Percentiles rank a stretch among this genome's conserved stretches.
These are phyloP conservation scores for Eurois occulta DNA, from an alignment of 2,888 invertebrate genomes.

Conservation along the genomic window DNA sequence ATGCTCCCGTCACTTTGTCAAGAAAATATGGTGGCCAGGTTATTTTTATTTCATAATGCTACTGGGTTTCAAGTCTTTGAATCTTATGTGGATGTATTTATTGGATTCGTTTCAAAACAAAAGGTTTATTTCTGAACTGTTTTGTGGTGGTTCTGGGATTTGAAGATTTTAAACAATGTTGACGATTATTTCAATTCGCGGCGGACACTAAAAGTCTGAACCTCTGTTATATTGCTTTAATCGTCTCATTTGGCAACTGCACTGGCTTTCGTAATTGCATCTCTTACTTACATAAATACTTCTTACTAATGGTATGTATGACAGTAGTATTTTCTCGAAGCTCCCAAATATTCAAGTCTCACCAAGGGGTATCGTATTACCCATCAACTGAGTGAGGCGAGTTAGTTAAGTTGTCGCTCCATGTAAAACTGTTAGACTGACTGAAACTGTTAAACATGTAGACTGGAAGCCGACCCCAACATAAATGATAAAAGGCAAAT, in stretches of 20 bases:
- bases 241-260: slow-evolving; percentile 46
- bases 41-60: slow-evolving; percentile 56
- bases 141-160: slow-evolving; percentile 18
- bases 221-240: slow-evolving; percentile 23
- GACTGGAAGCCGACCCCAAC: neutral
- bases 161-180: slow-evolving; percentile 10
- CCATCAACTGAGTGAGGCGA: neutral
- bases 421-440: neutral
- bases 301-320: neutral
- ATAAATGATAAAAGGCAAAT: neutral
- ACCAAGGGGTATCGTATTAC: neutral
- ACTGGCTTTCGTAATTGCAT: slow-evolving; percentile 4
- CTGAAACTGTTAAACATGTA: too few relatives aligned
- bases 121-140: slow-evolving; percentile 55
- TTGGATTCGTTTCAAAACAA: slow-evolving; percentile 53
- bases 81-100: slow-evolving; percentile 39
- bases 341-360: neutral
- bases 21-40: slow-evolving; percentile 64
- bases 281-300: neutral
- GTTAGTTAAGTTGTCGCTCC: neutral
- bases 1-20: slow-evolving; percentile 72
- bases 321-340: neutral
- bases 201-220: slow-evolving; percentile 8
- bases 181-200: slow-evolving; percentile 25
- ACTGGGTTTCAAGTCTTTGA: slow-evolving; percentile 36